Percentiles rank a stretch among this genome's conserved stretches.
These are phyloP conservation scores for Macropus fuliginosus DNA, from an alignment of 2,797 vertebrate species.

Conservation along the genomic window DNA sequence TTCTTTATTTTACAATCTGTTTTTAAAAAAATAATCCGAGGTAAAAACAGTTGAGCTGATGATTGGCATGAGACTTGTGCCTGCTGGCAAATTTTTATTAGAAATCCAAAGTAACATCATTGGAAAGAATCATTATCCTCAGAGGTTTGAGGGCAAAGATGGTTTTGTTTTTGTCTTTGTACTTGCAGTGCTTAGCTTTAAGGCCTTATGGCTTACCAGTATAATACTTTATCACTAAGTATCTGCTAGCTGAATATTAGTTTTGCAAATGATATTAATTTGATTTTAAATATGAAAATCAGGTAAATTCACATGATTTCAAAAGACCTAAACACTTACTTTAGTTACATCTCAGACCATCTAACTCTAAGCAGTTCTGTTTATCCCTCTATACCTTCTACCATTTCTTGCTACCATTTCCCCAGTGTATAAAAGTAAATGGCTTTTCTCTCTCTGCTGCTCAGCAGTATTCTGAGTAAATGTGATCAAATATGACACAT, in stretches of 20 bases:
- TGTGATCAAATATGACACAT: neutral
- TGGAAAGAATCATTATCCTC: neutral
- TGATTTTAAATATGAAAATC: conserved; percentile 33
- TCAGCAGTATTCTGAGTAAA: neutral
- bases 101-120: neutral
- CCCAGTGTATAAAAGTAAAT: neutral
- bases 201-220: conserved; percentile 5
- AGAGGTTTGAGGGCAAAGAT: neutral
- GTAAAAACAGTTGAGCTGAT: neutral
- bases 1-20: neutral
- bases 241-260: neutral
- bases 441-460: neutral
- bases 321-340: neutral
- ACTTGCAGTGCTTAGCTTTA: neutral
- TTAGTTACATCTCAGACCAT: neutral
- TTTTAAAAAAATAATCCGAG: neutral
- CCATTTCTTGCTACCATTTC: neutral
- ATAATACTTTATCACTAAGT: conserved; percentile 9
- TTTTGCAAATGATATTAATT: conserved; percentile 14
- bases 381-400: neutral
- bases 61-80: neutral
- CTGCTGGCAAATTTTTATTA: neutral
- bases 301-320: neutral
- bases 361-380: neutral
- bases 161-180: neutral